Percentiles rank a stretch among this genome's conserved stretches.
Evolutionary conservation across 2,888 invertebrate species (phyloP).

Genomic region (Leptogaster cylindrica): DNA sequence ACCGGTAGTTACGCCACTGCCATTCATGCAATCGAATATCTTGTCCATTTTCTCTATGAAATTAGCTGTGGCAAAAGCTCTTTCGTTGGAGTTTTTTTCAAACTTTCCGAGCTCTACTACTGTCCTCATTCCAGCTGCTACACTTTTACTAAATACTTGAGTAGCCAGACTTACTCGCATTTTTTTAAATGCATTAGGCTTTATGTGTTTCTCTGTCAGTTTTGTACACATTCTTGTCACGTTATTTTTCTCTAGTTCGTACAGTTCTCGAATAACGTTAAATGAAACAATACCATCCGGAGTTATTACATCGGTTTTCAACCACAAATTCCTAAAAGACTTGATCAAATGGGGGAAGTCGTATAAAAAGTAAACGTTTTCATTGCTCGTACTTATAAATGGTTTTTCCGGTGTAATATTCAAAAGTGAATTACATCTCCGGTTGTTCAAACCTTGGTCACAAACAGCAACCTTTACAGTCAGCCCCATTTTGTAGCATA

Average conservation of each 20-base stretch:
- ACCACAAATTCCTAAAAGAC: not conserved
- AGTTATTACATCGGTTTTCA: not conserved
- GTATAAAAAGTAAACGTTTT: not conserved
- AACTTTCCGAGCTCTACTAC: no score
- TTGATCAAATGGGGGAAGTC: not conserved
- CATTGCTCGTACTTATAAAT: no score
- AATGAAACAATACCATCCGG: not conserved
- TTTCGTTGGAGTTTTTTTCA: no score
- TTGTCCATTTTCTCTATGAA: no score
- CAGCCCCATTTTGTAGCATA: no score
- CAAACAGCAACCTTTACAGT: no score
- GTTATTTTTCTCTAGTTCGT: not conserved
- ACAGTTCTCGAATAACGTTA: not conserved
- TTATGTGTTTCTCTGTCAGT: not conserved
- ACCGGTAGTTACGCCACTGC: not conserved
- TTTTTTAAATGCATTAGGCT: not conserved
- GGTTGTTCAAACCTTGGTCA: no score
- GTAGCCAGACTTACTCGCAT: not conserved
- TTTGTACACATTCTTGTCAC: not conserved
- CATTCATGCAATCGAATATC: no score
- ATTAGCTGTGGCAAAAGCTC: no score
- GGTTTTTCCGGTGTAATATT: no score
- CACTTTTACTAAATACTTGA: slow-evolving; percentile 1
- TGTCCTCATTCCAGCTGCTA: no score
- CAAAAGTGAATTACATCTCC: no score